Percentiles rank a stretch among this genome's conserved stretches.
Conservation (phyloP, 2,888 invertebrate genomes). For the Cataglyphis altisquamis region DNA sequence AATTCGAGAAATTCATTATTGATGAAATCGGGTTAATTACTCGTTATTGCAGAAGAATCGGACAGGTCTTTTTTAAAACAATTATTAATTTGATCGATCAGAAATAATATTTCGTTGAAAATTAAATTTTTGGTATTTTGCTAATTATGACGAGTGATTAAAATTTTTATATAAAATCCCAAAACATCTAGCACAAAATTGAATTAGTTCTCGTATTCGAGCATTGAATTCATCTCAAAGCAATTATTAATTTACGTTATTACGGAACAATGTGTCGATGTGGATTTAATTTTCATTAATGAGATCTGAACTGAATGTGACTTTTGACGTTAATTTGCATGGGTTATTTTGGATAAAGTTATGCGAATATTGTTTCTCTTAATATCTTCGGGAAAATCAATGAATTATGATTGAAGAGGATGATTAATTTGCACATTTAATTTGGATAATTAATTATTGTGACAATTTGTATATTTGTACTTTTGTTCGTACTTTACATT, state of each 20-base stretch:
- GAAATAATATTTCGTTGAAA: background rate
- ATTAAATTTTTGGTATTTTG: constrained; percentile 14
- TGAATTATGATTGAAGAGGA: constrained; percentile 4
- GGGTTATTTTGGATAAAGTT: background rate
- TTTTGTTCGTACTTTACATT: background rate
- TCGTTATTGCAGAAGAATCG: background rate
- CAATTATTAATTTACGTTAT: constrained; percentile 36
- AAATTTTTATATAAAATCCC: constrained; percentile 20
- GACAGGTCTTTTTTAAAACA: background rate
- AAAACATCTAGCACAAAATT: background rate
- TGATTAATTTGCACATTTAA: background rate
- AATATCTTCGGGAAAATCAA: background rate
- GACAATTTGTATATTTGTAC: background rate
- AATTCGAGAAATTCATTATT: background rate
- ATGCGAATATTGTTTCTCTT: background rate
- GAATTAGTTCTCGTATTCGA: constrained; percentile 10
- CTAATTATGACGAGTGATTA: constrained; percentile 1
- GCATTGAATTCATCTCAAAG: background rate
- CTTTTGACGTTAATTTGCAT: constrained; percentile 6
- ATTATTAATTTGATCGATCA: constrained; percentile 3
- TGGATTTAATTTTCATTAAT: constrained; percentile 31
- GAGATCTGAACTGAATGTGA: background rate
- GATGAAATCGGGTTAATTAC: background rate
- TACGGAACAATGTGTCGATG: constrained; percentile 16
- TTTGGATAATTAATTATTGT: constrained; percentile 15